Base-by-base conservation (phyloP, 2,797 vertebrate species). In the Chaetodon trifasciatus region DNA sequence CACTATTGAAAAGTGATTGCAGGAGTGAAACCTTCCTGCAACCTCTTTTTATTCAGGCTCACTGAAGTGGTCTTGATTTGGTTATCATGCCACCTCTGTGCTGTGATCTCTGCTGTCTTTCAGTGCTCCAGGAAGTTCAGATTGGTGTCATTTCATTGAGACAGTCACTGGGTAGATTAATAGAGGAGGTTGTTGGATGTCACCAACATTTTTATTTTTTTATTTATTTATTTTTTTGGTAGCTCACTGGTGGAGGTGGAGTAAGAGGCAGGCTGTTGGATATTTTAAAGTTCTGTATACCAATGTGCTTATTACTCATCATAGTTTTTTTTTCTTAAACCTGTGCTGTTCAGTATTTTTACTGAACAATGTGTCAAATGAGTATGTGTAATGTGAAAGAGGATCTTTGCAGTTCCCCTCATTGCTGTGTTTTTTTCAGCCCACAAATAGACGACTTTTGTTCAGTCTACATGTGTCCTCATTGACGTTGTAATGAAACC, bases 11-110 rank as follows among this genome's bases (percentile, higher is more conserved):
- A 74, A 68, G 73, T 58, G 62, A 66, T 50, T 75, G 56, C 71
- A 73, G 55, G 40, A 84, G 23, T 67, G 71, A 86, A 79, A 87
- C 24, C 70, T 60, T 83, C 73, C 60, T 49, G 71, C 69, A 69
- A 65, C 17, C 21, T 65, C 72, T 67, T 71, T 50, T 46, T 37
- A 23, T 62, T 70, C 50, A 62, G 60, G 46, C 32, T 62, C 16
- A 44, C 8, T 70, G 65, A 16, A 69, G 46, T 32, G 70, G 71
- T 63, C 74, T 81, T 70, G 65, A 71, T 82, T 55, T 69, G 55
- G 66, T 68, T 61, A 56, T 71, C 21, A 53, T 73, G 42, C 35
- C 80, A 24, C 85, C 66, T 72, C 83, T 62, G 65, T 39, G 50
- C 77, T 75, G 42, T 82, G 78, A 84, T 82, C 86, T 67, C 71